Conservation (phyloP, 2,888 invertebrate genomes). For the Mythimna vitellina region DNA sequence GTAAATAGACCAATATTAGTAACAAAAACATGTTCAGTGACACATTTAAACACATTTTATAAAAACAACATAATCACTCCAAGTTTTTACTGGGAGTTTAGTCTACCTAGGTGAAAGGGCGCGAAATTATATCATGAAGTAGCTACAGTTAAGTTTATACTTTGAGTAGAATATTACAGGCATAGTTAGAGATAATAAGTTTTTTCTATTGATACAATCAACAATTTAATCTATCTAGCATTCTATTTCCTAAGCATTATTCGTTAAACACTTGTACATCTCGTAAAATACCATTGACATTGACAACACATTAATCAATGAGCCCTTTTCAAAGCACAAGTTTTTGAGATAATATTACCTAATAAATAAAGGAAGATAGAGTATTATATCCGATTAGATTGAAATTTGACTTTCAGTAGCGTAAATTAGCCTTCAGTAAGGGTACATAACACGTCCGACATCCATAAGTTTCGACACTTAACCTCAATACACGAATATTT, state of each 20-base stretch:
- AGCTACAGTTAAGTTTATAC: conserved; percentile 67
- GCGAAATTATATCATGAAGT: conserved; percentile 84
- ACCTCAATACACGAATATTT: conserved; percentile 85
- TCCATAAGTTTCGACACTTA: conserved; percentile 84
- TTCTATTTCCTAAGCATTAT: not conserved
- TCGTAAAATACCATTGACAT: conserved; percentile 73
- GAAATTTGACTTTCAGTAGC: conserved; percentile 39
- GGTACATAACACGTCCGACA: conserved; percentile 73
- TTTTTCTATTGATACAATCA: conserved; percentile 3
- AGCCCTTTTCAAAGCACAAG: conserved; percentile 65
- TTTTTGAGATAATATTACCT: conserved; percentile 62
- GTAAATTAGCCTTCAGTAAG: conserved; percentile 56
- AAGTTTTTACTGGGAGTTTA: conserved; percentile 33
- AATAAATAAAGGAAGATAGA: conserved; percentile 30
- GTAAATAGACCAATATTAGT: conserved; percentile 64
- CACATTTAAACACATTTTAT: conserved; percentile 22
- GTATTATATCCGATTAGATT: conserved; percentile 16
- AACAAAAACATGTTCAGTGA: conserved; percentile 45
- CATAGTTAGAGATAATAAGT: conserved; percentile 8
- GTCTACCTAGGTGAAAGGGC: conserved; percentile 85
- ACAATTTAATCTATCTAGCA: not conserved
- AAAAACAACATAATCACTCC: conserved; percentile 6
- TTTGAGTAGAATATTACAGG: conserved; percentile 40
- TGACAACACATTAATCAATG: conserved; percentile 81
- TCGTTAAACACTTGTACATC: conserved; percentile 39